A percentile compares a stretch with the other conserved stretches of the same genome.
These are phyloP conservation scores for Glaucopsyche alexis DNA, from an alignment of 2,888 invertebrate genomes.

Conservation along the genomic window DNA sequence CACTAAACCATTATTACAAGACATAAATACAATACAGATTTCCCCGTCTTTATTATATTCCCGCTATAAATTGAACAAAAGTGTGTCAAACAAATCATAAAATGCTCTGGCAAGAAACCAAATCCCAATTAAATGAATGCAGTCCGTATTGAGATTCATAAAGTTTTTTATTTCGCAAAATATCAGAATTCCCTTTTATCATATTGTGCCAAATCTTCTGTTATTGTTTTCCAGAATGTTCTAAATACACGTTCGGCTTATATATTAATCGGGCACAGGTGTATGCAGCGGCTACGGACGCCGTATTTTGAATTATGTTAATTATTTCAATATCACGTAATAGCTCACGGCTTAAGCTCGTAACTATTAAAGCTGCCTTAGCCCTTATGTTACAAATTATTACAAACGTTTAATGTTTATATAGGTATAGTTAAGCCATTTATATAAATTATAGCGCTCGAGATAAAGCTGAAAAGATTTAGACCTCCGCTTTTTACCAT, in stretches of 20 bases:
- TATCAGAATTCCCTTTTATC: conserved; percentile 4
- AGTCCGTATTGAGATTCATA: conserved; percentile 17
- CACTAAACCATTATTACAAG: conserved; percentile 4
- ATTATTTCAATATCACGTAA: conserved; percentile 15
- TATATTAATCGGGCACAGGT: conserved; percentile 4
- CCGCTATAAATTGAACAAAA: conserved; percentile 15
- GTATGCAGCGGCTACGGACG: not conserved
- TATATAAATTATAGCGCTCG: not conserved
- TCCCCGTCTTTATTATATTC: conserved; percentile 11
- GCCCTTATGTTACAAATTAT: not conserved
- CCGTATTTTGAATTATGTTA: conserved; percentile 10
- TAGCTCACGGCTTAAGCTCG: conserved; percentile 5
- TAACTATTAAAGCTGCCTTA: not conserved
- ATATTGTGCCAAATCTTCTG: conserved; percentile 15
- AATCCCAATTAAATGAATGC: conserved; percentile 28
- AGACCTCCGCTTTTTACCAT: not conserved
- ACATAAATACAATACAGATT: conserved; percentile 5
- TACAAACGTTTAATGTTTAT: not conserved
- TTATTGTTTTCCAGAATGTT: not conserved
- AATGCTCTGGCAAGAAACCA: conserved; percentile 26
- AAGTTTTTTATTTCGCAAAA: conserved; percentile 17
- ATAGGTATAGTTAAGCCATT: too few species aligned
- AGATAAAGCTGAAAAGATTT: not conserved
- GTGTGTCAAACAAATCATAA: conserved; percentile 29
- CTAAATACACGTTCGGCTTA: conserved; percentile 13